Base-by-base conservation (phyloP, 2,888 invertebrate species). In the Sminthurides aquaticus region DNA sequence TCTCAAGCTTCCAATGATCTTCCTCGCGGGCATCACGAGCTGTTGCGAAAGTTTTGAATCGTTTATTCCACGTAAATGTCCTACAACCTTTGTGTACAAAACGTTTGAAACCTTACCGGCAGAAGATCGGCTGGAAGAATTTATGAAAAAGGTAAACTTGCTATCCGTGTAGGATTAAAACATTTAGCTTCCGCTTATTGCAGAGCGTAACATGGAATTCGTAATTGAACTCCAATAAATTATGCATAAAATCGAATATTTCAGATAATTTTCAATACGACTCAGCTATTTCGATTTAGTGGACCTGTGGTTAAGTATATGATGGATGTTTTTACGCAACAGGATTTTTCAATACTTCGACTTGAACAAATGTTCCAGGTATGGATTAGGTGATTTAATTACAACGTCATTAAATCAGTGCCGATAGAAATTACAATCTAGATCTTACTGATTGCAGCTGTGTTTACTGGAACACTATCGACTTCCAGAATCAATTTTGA, bases 391-490 rank as follows among this genome's bases (percentile, higher is more conserved):
- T n/a, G n/a, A n/a, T n/a, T n/a, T n/a, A n/a, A n/a, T n/a, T n/a
- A n/a, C n/a, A n/a, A n/a, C n/a, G n/a, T n/a, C n/a, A n/a, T n/a
- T n/a, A n/a, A n/a, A n/a, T n/a, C n/a, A n/a, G n/a, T n/a, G n/a
- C n/a, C n/a, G n/a, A n/a, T n/a, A n/a, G n/a, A n/a, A n/a, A n/a
- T n/a, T n/a, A n/a, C n/a, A n/a, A n/a, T n/a, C n/a, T n/a, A n/a
- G n/a, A n/a, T n/a, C n/a, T n/a, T n/a, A 15, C 15, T 34, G 5
- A 34, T 34, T 24, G n/a, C 25, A 73, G 73, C 59, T 71, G 24
- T 74, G 74, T 58, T 34, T 74, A 29, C 18, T 70, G 3, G 67
- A 69, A 5, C 71, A 72, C 61, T 74, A 68, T 49, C 62, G 67
- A 15, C 60, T 59, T 11, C 60, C 68, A 2, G 65, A 66, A 54